Conservation (phyloP, 2,888 invertebrate species). For the Hypolimnas misippus region DNA sequence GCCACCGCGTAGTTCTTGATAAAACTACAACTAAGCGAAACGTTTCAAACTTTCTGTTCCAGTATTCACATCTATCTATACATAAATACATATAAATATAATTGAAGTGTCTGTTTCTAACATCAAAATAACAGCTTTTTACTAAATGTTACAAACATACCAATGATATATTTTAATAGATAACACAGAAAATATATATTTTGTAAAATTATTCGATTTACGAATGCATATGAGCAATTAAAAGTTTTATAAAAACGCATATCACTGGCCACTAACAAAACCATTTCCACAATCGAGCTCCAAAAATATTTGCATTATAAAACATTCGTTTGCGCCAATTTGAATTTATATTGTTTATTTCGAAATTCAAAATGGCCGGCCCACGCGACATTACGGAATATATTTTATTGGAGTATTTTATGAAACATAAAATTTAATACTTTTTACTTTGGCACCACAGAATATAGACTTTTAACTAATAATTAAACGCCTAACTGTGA, state of each 20-base stretch:
- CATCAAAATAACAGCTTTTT: no score
- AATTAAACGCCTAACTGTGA: no score
- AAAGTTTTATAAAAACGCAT: constrained; percentile 35
- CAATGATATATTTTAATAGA: no score
- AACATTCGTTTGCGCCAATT: constrained; percentile 57
- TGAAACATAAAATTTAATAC: constrained; percentile 44
- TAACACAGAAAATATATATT: not conserved
- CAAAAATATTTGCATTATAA: constrained; percentile 62
- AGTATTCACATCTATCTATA: not conserved
- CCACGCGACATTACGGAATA: constrained; percentile 56
- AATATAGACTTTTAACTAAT: no score
- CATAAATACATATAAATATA: no score
- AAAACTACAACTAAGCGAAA: constrained; percentile 5
- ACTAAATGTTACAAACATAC: no score
- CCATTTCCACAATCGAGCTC: constrained; percentile 52
- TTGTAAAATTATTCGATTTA: no score
- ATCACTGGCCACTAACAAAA: constrained; percentile 45
- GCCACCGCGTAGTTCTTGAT: constrained; percentile 11
- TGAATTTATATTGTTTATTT: constrained; percentile 61
- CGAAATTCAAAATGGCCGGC: constrained; percentile 56
- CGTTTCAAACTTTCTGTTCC: not conserved
- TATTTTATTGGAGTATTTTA: constrained; percentile 45
- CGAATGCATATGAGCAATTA: not conserved
- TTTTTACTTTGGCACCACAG: no score
- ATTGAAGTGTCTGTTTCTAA: no score